Conservation (phyloP, 1,140 invertebrate genomes). For the Drosophila paulistorum region DNA sequence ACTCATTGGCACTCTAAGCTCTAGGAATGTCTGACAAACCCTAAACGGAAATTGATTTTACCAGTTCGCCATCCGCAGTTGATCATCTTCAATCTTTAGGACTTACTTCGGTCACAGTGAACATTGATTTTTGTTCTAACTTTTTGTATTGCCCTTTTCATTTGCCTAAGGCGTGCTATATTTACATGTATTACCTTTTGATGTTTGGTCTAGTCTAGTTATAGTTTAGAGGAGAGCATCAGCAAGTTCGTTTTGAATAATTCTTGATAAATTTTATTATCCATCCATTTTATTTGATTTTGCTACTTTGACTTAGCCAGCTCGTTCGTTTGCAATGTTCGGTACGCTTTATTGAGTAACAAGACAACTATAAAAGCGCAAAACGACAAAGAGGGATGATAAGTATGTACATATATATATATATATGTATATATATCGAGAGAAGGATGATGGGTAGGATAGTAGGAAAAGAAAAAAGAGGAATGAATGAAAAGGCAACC, state of each 20-base stretch:
- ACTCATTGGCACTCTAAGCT: no score
- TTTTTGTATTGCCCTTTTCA: background rate
- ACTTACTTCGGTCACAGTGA: conserved; percentile 26
- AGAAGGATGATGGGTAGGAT: background rate
- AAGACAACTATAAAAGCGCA: conserved; percentile 74
- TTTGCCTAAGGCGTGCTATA: no score
- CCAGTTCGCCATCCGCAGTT: conserved; percentile 42
- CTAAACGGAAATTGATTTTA: conserved; percentile 74
- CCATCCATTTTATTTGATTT: conserved; percentile 55
- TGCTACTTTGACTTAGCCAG: conserved; percentile 37
- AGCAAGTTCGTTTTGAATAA: conserved; percentile 15
- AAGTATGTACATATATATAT: background rate
- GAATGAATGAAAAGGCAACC: conserved; percentile 1
- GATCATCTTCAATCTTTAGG: conserved; percentile 44
- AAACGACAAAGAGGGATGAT: conserved; percentile 32
- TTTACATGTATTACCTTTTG: background rate
- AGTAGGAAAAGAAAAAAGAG: background rate
- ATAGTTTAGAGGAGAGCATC: conserved; percentile 20
- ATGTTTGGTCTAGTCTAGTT: background rate
- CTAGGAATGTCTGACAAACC: conserved; percentile 31
- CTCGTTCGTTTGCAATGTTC: background rate
- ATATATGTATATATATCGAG: no score
- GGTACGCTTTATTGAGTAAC: conserved; percentile 47
- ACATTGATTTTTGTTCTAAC: conserved; percentile 30
- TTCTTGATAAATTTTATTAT: conserved; percentile 1